These are phyloP conservation scores for Carassius auratus DNA, from an alignment of 2,113 vertebrate genomes.

Conservation along the genomic window DNA sequence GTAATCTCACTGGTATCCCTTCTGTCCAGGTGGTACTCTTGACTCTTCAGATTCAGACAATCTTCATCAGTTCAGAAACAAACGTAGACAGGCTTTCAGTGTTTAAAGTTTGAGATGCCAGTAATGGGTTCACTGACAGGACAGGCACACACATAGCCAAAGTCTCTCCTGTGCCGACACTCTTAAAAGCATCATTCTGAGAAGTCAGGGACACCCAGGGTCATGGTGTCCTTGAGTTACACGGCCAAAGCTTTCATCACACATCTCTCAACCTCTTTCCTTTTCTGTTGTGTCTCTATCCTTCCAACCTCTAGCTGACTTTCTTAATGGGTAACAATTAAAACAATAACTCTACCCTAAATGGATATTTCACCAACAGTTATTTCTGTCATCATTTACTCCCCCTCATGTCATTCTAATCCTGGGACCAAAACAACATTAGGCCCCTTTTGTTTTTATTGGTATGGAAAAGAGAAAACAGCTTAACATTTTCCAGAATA, in stretches of 20 bases:
- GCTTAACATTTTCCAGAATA: too few species aligned
- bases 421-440: background rate
- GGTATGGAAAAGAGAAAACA: too few species aligned
- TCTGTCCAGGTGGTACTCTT: background rate
- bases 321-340: constrained; percentile 1
- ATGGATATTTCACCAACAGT: too few species aligned
- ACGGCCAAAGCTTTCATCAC: background rate
- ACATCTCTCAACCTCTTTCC: background rate
- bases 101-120: constrained; percentile 51
- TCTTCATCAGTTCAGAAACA: background rate
- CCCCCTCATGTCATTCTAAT: background rate
- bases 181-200: constrained; percentile 34
- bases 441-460: too few species aligned
- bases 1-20: background rate
- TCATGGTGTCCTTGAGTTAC: constrained; percentile 27
- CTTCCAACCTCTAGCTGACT: background rate
- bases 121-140: constrained; percentile 62
- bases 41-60: background rate
- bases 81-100: constrained; percentile 40
- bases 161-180: constrained; percentile 49
- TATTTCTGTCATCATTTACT: background rate
- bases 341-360: background rate
- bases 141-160: constrained; percentile 52
- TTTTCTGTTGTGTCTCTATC: background rate
- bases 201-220: constrained; percentile 19